Conservation (phyloP, 92 coral and sea anemone genomes). For the Palythoa grandis region DNA sequence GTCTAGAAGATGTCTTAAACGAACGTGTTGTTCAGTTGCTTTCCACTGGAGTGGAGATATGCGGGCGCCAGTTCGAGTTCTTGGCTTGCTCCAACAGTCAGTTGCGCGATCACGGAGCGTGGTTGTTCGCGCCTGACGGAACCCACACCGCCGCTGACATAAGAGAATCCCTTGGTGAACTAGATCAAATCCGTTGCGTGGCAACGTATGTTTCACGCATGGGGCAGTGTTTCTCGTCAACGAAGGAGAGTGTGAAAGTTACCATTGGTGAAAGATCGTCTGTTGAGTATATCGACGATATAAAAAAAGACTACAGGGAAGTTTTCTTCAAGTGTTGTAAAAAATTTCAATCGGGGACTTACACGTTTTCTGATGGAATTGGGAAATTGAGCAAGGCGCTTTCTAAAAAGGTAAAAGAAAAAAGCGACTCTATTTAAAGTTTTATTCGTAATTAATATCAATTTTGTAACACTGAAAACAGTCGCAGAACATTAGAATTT, state of each 20-base stretch:
- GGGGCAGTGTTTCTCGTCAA: constrained; percentile 98
- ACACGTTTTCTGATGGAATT: constrained; percentile 93
- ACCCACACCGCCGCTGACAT: constrained; percentile 66
- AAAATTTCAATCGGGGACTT: constrained; percentile 60
- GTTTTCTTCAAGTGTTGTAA: constrained; percentile 67
- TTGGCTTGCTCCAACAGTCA: constrained; percentile 96
- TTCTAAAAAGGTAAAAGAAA: constrained; percentile 71
- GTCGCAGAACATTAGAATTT: not conserved
- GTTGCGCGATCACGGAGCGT: constrained; percentile 91
- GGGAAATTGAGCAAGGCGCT: constrained; percentile 82
- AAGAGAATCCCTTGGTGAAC: constrained; percentile 81
- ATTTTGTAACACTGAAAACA: not conserved
- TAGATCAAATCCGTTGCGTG: constrained; percentile 85
- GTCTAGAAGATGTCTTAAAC: constrained; percentile 65
- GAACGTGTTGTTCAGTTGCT: constrained; percentile 72
- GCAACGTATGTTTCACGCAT: constrained; percentile 95
- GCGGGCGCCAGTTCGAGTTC: constrained; percentile 76
- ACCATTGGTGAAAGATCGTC: constrained; percentile 66
- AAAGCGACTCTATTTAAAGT: not conserved
- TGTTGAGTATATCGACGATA: constrained; percentile 66
- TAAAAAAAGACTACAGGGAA: constrained; percentile 51
- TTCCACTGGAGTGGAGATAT: constrained; percentile 49
- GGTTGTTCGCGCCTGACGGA: constrained; percentile 81
- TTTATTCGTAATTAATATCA: not conserved
- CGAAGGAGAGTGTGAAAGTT: constrained; percentile 85